phyloP scores from a whole-genome alignment of 2,797 vertebrate genomes.

The Tiaroga cobitis region DNA sequence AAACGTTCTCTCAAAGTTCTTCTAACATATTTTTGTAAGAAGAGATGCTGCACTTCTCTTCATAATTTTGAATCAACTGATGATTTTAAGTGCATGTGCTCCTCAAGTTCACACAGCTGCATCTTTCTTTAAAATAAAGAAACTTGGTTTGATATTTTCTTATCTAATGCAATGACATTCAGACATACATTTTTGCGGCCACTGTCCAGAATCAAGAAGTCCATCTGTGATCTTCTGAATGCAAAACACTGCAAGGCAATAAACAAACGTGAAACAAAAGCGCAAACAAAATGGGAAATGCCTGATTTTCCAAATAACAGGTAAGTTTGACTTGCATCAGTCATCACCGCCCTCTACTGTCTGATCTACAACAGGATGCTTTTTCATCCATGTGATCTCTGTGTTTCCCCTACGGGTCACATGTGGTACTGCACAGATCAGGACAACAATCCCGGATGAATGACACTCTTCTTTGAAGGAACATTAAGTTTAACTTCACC shows the following conservation, averaged over 20 bases:
- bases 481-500: neutral
- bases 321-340: neutral
- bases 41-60: neutral
- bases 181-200: neutral
- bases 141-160: neutral
- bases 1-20: neutral
- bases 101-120: neutral
- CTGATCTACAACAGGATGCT: conserved; percentile 21
- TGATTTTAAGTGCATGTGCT: neutral
- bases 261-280: conserved; percentile 12
- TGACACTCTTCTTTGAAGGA: neutral
- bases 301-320: neutral
- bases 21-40: neutral
- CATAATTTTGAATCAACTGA: neutral
- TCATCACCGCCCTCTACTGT: conserved; percentile 38
- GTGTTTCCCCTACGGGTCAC: conserved; percentile 18
- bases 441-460: neutral
- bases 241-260: conserved; percentile 7
- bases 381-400: neutral
- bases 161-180: neutral
- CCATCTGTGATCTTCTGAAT: neutral
- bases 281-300: neutral
- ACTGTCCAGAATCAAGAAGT: neutral
- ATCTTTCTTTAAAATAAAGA: neutral
- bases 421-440: neutral